phyloP scores from a whole-genome alignment of 2,888 invertebrate genomes.

The Microplitis manilae region DNA sequence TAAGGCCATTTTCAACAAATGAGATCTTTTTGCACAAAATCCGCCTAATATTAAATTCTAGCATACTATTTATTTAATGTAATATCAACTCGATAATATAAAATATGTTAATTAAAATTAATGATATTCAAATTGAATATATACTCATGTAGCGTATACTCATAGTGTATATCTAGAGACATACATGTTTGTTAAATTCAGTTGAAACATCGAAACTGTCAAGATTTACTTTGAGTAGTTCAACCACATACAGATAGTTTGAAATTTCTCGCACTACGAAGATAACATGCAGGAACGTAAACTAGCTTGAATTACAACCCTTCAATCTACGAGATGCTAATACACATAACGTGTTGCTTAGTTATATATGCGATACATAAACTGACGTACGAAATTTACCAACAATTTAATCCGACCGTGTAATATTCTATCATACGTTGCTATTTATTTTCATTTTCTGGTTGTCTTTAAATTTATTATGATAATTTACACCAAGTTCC shows the following conservation, averaged over 20 bases:
- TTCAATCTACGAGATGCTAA: background rate
- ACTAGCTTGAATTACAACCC: background rate
- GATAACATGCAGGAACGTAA: background rate
- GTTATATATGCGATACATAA: background rate
- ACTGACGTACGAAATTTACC: background rate
- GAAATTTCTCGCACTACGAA: background rate
- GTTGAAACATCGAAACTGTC: conserved; percentile 1
- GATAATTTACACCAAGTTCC: background rate
- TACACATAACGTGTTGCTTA: background rate
- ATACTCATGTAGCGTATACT: too few species aligned
- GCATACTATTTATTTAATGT: too few species aligned
- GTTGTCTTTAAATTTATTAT: background rate
- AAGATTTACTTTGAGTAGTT: conserved; percentile 12
- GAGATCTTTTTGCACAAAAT: too few species aligned
- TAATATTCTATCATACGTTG: background rate
- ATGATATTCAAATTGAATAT: background rate
- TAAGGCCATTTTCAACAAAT: too few species aligned
- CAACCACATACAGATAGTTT: background rate
- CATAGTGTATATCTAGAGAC: too few species aligned
- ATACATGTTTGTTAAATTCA: background rate
- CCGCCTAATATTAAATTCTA: too few species aligned
- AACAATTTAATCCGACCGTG: background rate
- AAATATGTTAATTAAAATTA: background rate
- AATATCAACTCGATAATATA: background rate
- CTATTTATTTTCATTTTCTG: background rate